Evolutionary conservation across 2,797 vertebrate genomes (phyloP).

Genomic region (Distichodus sexfasciatus): DNA sequence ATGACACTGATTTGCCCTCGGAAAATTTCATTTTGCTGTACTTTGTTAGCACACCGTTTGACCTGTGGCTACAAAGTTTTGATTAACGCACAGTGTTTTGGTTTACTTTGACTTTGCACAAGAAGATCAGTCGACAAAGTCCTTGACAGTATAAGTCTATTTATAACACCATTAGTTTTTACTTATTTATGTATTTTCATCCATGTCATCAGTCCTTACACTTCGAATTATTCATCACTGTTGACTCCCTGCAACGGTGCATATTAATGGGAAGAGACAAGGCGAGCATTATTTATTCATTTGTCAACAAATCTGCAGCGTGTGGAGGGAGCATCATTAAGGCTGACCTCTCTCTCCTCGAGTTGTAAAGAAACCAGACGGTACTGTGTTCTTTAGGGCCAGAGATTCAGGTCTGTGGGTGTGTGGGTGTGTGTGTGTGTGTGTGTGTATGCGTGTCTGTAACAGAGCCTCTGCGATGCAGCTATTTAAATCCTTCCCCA

Average conservation of each 20-base stretch:
- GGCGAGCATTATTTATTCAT: slow-evolving; percentile 42
- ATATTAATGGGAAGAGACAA: slow-evolving; percentile 22
- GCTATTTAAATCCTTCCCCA: too few relatives aligned
- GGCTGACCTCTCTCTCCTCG: not conserved
- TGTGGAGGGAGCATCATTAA: slow-evolving; percentile 37
- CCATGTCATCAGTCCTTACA: not conserved
- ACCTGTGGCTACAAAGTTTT: not conserved
- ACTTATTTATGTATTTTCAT: not conserved
- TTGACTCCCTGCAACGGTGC: not conserved
- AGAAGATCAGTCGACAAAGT: not conserved
- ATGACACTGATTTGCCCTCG: not conserved
- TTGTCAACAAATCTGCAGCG: slow-evolving; percentile 29
- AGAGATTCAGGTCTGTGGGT: slow-evolving; percentile 32
- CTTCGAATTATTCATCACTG: slow-evolving; percentile 25
- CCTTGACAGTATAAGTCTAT: not conserved
- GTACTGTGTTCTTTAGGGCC: slow-evolving; percentile 32
- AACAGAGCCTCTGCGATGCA: too few relatives aligned
- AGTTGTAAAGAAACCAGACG: slow-evolving; percentile 37
- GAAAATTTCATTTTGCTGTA: too few relatives aligned
- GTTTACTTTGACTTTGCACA: slow-evolving; percentile 2
- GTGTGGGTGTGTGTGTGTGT: slow-evolving; percentile 18
- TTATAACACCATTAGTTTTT: too few relatives aligned
- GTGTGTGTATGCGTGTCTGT: too few relatives aligned
- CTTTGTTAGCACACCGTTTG: not conserved
- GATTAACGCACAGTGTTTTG: not conserved